A percentile compares a stretch with the other conserved stretches of the same genome.
These are phyloP conservation scores for Pitta sordida DNA, from an alignment of 2,113 vertebrate genomes.

Conservation along the genomic window DNA sequence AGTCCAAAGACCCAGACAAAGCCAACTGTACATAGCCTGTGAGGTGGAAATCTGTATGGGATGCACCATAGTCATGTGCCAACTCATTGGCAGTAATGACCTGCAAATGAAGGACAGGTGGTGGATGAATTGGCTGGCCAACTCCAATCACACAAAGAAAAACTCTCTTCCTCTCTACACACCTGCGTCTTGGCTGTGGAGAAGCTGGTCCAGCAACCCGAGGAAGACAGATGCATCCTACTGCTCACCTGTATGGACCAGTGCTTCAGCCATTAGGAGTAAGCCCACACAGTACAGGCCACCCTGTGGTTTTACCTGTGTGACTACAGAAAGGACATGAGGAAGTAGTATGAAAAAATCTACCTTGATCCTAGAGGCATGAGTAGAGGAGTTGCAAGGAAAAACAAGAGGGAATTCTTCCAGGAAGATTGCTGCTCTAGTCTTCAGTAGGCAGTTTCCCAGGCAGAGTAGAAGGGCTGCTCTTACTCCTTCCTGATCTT, in stretches of 20 bases:
- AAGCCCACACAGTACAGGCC: background rate
- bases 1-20: background rate
- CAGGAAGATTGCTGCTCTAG: background rate
- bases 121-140: background rate
- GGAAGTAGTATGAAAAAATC: background rate
- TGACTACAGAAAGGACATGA: background rate
- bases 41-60: background rate
- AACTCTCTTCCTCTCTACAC: background rate
- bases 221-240: background rate
- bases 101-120: background rate
- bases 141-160: background rate
- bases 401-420: background rate
- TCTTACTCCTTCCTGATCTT: background rate
- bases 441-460: background rate
- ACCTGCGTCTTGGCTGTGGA: background rate
- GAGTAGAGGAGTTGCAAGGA: background rate
- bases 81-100: background rate
- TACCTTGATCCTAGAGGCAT: background rate
- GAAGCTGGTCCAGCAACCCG: background rate
- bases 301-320: background rate
- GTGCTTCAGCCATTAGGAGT: too few species aligned
- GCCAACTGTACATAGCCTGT: accelerated
- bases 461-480: background rate
- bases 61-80: background rate
- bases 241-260: background rate